Conservation (phyloP, 2,888 invertebrate genomes). For the Napeogenes sylphis region DNA sequence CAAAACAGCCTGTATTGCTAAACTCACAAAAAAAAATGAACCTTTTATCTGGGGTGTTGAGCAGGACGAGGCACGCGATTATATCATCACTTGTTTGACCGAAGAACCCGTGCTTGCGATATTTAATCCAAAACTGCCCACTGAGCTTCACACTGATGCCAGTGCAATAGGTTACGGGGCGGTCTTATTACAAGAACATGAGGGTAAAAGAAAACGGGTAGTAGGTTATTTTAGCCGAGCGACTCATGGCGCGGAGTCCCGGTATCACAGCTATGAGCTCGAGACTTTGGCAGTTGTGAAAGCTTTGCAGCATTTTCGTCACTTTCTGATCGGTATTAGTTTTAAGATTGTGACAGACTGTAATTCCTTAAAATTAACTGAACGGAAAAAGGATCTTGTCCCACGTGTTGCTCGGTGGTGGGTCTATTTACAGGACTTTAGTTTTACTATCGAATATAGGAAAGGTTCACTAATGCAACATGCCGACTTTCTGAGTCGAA, state of each 20-base stretch:
- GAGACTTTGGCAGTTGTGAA: conserved; percentile 31
- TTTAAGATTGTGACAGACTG: conserved; percentile 40
- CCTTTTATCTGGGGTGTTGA: not conserved
- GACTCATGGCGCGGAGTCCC: conserved; percentile 27
- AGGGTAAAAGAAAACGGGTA: conserved; percentile 15
- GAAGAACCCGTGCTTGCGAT: conserved; percentile 6
- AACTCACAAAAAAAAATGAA: not conserved
- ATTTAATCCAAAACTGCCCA: not conserved
- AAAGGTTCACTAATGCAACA: conserved; percentile 34
- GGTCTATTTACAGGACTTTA: conserved; percentile 36
- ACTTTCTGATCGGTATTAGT: conserved; percentile 19
- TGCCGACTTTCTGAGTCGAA: conserved; percentile 38
- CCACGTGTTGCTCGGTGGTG: conserved; percentile 43
- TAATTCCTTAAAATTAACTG: conserved; percentile 37
- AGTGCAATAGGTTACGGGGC: conserved; percentile 15
- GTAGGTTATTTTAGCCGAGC: conserved; percentile 23
- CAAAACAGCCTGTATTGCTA: not conserved
- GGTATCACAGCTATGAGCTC: conserved; percentile 32
- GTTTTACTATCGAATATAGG: conserved; percentile 28
- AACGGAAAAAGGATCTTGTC: conserved; percentile 37
- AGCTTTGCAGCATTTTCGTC: conserved; percentile 28
- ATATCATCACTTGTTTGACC: conserved; percentile 5
- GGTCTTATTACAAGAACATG: conserved; percentile 1
- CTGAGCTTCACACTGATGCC: not conserved
- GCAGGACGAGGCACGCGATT: not conserved